Conservation (phyloP, 2,113 vertebrate species). For the Tragelaphus imberbis region DNA sequence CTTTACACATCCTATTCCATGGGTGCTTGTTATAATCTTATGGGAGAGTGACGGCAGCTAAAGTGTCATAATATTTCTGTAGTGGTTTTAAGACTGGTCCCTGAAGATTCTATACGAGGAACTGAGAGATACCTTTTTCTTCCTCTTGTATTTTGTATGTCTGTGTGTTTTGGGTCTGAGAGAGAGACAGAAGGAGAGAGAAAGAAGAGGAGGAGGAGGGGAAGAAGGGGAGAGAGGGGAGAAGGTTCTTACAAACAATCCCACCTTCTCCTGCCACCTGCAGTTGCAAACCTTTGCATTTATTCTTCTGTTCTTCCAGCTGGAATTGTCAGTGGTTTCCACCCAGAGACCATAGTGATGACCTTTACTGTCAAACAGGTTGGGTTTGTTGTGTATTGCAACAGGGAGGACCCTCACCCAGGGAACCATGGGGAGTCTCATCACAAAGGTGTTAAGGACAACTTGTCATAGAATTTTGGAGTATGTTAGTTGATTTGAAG, state of each 20-base stretch:
- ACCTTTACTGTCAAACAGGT: neutral
- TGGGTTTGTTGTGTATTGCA: neutral
- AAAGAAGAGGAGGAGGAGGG: no score
- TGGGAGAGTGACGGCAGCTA: neutral
- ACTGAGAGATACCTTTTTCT: neutral
- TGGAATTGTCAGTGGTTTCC: neutral
- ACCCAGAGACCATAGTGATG: neutral
- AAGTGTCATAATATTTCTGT: neutral
- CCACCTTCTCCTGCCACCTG: neutral
- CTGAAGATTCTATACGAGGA: neutral
- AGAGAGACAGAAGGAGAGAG: neutral
- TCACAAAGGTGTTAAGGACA: neutral
- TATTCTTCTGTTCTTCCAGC: neutral
- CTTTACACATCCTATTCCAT: neutral
- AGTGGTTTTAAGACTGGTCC: neutral
- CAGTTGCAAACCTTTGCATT: neutral
- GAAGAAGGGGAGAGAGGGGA: no score
- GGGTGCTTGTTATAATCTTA: neutral
- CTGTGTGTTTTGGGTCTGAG: neutral
- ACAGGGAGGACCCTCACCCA: neutral
- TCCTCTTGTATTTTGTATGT: neutral
- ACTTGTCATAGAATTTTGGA: neutral
- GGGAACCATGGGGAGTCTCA: neutral
- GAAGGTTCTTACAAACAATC: neutral
- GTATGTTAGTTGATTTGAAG: neutral